Conservation (phyloP, 1,140 invertebrate species). For the Mercenaria mercenaria region DNA sequence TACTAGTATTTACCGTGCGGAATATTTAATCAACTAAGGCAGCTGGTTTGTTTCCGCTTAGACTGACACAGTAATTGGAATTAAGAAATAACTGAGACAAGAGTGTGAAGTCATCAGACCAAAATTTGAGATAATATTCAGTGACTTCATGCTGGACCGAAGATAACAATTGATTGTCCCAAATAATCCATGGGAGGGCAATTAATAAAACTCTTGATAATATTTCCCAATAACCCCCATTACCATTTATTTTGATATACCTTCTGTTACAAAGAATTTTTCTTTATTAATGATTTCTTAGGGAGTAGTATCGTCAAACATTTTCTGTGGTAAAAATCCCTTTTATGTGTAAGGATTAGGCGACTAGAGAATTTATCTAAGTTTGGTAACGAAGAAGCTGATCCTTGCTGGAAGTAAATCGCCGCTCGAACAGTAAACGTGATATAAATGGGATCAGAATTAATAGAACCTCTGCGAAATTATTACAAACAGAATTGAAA, state of each 20-base stretch:
- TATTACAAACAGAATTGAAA: conserved; percentile 69
- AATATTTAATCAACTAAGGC: conserved; percentile 62
- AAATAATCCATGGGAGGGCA: conserved; percentile 46
- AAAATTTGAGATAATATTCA: conserved; percentile 58
- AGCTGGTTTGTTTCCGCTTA: conserved; percentile 64
- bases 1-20: background rate
- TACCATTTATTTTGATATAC: conserved; percentile 61
- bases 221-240: conserved; percentile 42
- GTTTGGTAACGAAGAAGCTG: conserved; percentile 4
- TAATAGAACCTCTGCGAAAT: conserved; percentile 65
- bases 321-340: conserved; percentile 11
- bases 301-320: conserved; percentile 47
- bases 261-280: conserved; percentile 60
- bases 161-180: conserved; percentile 37
- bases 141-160: background rate
- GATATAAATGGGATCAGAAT: conserved; percentile 63
- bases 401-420: conserved; percentile 28
- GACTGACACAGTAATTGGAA: conserved; percentile 28
- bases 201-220: conserved; percentile 57
- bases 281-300: conserved; percentile 55
- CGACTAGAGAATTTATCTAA: conserved; percentile 9
- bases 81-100: background rate
- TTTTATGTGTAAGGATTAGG: conserved; percentile 57
- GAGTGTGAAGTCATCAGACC: conserved; percentile 42
- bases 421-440: conserved; percentile 31